phyloP scores from a whole-genome alignment of 2,888 invertebrate species.

The Drosophila tanythrix region DNA sequence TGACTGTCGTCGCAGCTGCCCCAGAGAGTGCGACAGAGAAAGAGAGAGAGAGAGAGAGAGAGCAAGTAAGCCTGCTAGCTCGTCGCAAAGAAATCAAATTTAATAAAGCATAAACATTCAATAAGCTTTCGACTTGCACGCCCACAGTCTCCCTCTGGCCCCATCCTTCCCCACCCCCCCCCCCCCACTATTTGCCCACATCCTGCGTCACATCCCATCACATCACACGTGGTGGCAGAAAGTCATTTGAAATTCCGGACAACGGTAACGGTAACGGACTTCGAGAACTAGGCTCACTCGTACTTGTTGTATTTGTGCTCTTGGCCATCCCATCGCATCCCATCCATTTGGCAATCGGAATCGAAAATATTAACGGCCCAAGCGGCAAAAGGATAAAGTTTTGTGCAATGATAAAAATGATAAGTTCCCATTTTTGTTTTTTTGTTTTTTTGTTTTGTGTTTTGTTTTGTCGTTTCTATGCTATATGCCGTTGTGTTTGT shows the following conservation, averaged over 20 bases:
- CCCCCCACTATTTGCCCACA: not conserved
- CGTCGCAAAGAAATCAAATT: slow-evolving; percentile 82
- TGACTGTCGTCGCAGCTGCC: not conserved
- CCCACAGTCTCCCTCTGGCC: not conserved
- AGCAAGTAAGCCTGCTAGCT: slow-evolving; percentile 15
- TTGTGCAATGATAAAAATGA: slow-evolving; percentile 80
- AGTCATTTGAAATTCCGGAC: slow-evolving; percentile 81
- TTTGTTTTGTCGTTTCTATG: slow-evolving; percentile 14
- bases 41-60: fast-evolving
- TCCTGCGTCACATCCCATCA: slow-evolving; percentile 1
- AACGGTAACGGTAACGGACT: slow-evolving; percentile 49
- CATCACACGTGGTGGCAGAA: slow-evolving; percentile 41
- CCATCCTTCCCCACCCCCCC: too few species aligned
- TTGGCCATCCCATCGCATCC: slow-evolving; percentile 39
- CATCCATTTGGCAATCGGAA: slow-evolving; percentile 63
- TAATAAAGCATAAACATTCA: slow-evolving; percentile 85
- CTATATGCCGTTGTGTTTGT: slow-evolving; percentile 12
- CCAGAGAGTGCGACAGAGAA: not conserved
- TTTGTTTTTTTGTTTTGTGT: slow-evolving; percentile 12
- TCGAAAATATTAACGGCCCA: slow-evolving; percentile 76
- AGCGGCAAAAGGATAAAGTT: slow-evolving; percentile 77
- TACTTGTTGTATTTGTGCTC: slow-evolving; percentile 23
- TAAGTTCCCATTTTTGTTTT: slow-evolving; percentile 59
- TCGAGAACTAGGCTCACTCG: slow-evolving; percentile 34
- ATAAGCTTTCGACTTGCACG: slow-evolving; percentile 78